A percentile compares a stretch with the other conserved stretches of the same genome.
Evolutionary conservation across 2,797 vertebrate genomes (phyloP).

Genomic region (Epinephelus coioides): DNA sequence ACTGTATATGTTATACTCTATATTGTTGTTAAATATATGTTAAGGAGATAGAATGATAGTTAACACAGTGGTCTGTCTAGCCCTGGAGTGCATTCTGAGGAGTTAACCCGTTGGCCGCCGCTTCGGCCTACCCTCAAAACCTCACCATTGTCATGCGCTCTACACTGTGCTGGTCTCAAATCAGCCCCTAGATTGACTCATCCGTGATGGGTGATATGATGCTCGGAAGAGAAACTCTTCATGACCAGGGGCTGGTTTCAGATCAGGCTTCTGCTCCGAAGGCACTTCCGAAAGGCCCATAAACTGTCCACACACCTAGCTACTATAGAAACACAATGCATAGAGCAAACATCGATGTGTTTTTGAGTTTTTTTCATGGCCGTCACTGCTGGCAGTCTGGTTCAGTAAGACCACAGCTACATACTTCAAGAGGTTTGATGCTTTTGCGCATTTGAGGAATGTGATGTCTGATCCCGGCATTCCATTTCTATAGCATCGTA

Average conservation of each 20-base stretch:
- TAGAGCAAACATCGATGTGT: conserved; percentile 75
- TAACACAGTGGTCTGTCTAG: conserved; percentile 93
- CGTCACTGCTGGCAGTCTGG: conserved; percentile 58
- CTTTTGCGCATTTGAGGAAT: conserved; percentile 51
- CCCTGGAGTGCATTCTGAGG: conserved; percentile 88
- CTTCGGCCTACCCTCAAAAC: conserved; percentile 71
- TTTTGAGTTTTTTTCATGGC: conserved; percentile 47
- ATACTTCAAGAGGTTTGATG: conserved; percentile 65
- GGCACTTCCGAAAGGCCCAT: conserved; percentile 87
- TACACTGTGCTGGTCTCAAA: conserved; percentile 65
- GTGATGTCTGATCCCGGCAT: conserved; percentile 72
- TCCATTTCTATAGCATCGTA: conserved; percentile 69
- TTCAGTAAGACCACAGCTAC: conserved; percentile 73
- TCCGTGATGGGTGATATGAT: conserved; percentile 15
- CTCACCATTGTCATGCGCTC: conserved; percentile 80
- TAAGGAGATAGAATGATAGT: conserved; percentile 78
- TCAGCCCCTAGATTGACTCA: conserved; percentile 48
- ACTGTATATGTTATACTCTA: conserved; percentile 82
- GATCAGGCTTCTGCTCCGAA: conserved; percentile 80
- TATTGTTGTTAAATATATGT: conserved; percentile 84
- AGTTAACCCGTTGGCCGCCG: conserved; percentile 78
- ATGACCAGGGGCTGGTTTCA: conserved; percentile 64
- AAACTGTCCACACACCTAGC: conserved; percentile 75
- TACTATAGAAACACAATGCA: conserved; percentile 81
- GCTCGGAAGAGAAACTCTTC: conserved; percentile 14